Conservation (phyloP, 2,113 vertebrate genomes). For the Erythrolamprus reginae region DNA sequence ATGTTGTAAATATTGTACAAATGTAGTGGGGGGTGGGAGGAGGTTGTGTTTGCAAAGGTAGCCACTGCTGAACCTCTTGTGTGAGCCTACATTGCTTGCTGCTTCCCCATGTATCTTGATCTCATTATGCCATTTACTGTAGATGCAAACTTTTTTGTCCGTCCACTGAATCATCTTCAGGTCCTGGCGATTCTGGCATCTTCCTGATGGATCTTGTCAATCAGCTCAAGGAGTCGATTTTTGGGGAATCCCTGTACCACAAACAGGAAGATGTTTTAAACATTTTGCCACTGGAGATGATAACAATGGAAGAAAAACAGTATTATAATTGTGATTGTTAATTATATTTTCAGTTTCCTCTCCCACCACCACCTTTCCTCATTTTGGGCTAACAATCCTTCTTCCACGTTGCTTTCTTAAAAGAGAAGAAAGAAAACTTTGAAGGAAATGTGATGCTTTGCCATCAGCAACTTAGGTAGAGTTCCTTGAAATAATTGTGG, state of each 20-base stretch:
- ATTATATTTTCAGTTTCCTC: background rate
- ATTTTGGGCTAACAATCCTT: background rate
- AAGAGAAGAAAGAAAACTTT: conserved; percentile 7
- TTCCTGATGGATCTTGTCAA: conserved; percentile 26
- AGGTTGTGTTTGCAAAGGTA: conserved; percentile 52
- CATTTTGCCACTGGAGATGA: conserved; percentile 6
- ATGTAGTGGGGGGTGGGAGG: conserved; percentile 22
- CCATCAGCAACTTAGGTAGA: background rate
- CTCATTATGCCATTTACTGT: conserved; percentile 25
- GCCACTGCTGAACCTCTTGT: conserved; percentile 40
- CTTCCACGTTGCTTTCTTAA: background rate
- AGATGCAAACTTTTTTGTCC: conserved; percentile 16
- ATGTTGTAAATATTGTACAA: conserved; percentile 48
- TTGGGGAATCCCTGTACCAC: conserved; percentile 34
- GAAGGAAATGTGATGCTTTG: conserved; percentile 12
- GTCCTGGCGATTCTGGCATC: conserved; percentile 3
- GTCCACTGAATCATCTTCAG: conserved; percentile 11
- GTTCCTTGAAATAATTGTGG: background rate
- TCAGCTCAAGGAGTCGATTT: conserved; percentile 33
- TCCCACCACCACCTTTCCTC: background rate
- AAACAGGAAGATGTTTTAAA: conserved; percentile 16
- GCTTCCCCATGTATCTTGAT: conserved; percentile 7
- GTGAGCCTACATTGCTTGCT: conserved; percentile 37
- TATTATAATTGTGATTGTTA: background rate
- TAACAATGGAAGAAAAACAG: background rate